Evolutionary conservation across 2,797 vertebrate species (phyloP), one percentile per base, ranked within the genome.

Genomic region (Telmatherina bonti): DNA sequence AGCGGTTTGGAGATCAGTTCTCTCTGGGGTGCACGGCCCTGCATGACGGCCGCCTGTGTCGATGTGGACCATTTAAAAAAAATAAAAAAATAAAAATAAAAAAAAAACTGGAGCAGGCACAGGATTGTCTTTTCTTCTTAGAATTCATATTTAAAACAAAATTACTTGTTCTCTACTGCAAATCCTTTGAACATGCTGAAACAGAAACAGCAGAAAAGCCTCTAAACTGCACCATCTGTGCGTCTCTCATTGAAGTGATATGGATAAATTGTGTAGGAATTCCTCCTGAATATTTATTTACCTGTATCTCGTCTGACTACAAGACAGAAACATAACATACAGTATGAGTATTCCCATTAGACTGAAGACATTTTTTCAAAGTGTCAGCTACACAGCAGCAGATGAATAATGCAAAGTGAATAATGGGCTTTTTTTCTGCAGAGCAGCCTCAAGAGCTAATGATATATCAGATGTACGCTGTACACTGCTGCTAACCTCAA

Each of bases 381-480:
- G 86, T 86, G 85, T 86, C 78, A 81, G 84, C 78, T 79, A 81
- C 86, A 82, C 63, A 76, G 82, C 84, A 68, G 75, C n/a, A 22
- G 52, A 84, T 92, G 62, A 92, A 92, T 91, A 86, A 91, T 92
- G 78, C 83, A 91, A 35, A 70, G 24, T 69, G 83, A 88, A 90
- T 89, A 89, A 89, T 84, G 36, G 71, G 41, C 62, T 71, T 88
- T 85, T n/a, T 81, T 84, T 77, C 70, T 83, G 67, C 82, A 76
- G 33, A 20, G 75, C 67, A 70, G 67, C 67, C 49, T 65, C 70
- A 63, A 57, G 62, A 79, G 73, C 64, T 72, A 81, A 62, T 89
- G 88, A 92, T 86, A 86, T 78, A 51, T 72, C 45, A 58, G 45
- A 74, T 57, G 47, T 55, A 75, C 62, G 45, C 20, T 70, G 67